A percentile compares a stretch with the other conserved stretches of the same genome.
phyloP scores from a whole-genome alignment of 2,797 vertebrate species.

The Sebastes trivittatus region DNA sequence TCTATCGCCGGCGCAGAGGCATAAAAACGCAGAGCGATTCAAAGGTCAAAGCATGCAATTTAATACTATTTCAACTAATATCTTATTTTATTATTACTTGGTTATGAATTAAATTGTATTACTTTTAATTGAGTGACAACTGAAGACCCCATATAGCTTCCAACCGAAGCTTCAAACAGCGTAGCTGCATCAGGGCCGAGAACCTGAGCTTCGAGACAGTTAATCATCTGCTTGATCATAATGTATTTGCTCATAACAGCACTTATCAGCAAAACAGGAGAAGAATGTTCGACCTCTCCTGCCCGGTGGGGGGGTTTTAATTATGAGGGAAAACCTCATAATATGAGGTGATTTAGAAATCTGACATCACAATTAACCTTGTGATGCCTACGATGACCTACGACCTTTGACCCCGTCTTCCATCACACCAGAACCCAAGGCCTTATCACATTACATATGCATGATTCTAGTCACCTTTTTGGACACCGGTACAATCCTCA shows the following conservation, averaged over 20 bases:
- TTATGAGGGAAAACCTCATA: neutral
- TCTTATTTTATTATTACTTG: neutral
- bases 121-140: neutral
- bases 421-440: conserved; percentile 12
- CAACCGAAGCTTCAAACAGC: neutral
- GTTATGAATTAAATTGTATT: neutral
- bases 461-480: conserved; percentile 19
- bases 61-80: neutral
- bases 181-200: neutral
- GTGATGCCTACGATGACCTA: conserved; percentile 11
- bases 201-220: neutral
- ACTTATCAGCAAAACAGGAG: neutral
- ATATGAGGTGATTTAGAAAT: conserved; percentile 5
- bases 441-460: conserved; percentile 26
- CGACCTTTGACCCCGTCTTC: neutral
- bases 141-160: neutral
- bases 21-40: too few relatives aligned
- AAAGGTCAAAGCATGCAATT: neutral
- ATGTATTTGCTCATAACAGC: neutral
- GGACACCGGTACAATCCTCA: neutral
- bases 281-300: neutral
- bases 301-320: conserved; percentile 2
- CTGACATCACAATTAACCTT: conserved; percentile 30
- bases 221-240: neutral
- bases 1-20: too few relatives aligned